These are phyloP conservation scores for Euleptes europaea DNA, from an alignment of 2,113 vertebrate species.

Conservation along the genomic window DNA sequence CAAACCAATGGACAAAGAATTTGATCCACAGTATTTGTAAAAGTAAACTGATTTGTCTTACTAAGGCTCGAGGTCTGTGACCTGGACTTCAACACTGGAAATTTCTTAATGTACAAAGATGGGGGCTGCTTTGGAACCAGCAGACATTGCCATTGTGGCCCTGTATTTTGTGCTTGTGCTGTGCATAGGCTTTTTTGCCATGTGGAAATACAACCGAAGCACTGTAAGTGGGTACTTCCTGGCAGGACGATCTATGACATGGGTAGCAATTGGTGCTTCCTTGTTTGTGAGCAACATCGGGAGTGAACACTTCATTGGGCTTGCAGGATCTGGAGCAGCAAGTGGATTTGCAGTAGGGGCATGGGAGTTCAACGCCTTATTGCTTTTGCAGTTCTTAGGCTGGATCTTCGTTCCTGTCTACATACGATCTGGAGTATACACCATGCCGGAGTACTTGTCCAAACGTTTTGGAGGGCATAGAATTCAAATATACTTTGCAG, in stretches of 20 bases:
- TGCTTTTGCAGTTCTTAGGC: slow-evolving; percentile 96
- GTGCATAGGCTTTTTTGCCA: slow-evolving; percentile 92
- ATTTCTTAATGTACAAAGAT: slow-evolving; percentile 77
- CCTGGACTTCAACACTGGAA: slow-evolving; percentile 65
- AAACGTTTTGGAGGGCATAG: slow-evolving; percentile 95
- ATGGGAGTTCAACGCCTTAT: slow-evolving; percentile 97
- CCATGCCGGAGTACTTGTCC: slow-evolving; percentile 97
- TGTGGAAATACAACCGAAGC: slow-evolving; percentile 96
- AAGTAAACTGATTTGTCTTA: slow-evolving; percentile 76
- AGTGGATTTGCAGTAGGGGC: slow-evolving; percentile 97
- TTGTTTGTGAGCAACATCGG: slow-evolving; percentile 99
- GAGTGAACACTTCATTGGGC: slow-evolving; percentile 99
- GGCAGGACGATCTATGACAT: slow-evolving; percentile 97
- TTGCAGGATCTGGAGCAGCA: slow-evolving; percentile 96
- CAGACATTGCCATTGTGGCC: slow-evolving; percentile 93
- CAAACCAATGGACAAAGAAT: slow-evolving; percentile 93
- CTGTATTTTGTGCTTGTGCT: slow-evolving; percentile 96
- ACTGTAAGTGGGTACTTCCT: slow-evolving; percentile 97
- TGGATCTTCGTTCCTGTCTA: slow-evolving; percentile 99
- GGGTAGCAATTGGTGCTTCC: slow-evolving; percentile 93
- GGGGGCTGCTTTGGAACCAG: slow-evolving; percentile 87
- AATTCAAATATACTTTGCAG: slow-evolving; percentile 94
- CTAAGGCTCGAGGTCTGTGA: slow-evolving; percentile 76
- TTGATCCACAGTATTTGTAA: slow-evolving; percentile 76
- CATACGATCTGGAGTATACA: slow-evolving; percentile 94